Conservation (phyloP, 2,888 invertebrate genomes). For the Trissolcus japonicus region DNA sequence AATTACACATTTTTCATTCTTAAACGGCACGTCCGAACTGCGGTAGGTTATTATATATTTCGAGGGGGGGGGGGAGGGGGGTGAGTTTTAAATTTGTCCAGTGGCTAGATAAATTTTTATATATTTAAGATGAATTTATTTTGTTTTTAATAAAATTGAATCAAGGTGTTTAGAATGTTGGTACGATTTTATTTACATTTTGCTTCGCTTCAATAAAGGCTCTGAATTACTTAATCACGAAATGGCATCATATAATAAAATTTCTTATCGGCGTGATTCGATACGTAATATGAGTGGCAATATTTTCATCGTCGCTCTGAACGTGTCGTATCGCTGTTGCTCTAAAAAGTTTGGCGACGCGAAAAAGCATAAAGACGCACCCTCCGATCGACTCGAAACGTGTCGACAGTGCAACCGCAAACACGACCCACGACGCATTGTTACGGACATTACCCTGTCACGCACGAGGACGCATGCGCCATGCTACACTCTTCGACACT, state of each 20-base stretch:
- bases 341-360: slow-evolving; percentile 49
- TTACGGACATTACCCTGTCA: slow-evolving; percentile 52
- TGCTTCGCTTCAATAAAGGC: slow-evolving; percentile 4
- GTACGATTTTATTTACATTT: slow-evolving; percentile 4
- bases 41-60: neutral
- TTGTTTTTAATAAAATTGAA: slow-evolving; percentile 7
- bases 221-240: slow-evolving; percentile 37
- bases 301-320: slow-evolving; percentile 50
- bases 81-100: neutral
- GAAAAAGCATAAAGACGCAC: slow-evolving; percentile 54
- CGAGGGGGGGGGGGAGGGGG: too few species aligned
- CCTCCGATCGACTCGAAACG: slow-evolving; percentile 52
- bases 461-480: slow-evolving; percentile 48
- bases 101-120: neutral
- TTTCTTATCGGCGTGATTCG: slow-evolving; percentile 39
- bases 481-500: too few species aligned
- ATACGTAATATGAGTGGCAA: slow-evolving; percentile 36
- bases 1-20: slow-evolving; percentile 42
- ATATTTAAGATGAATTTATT: neutral
- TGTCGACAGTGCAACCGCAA: slow-evolving; percentile 56
- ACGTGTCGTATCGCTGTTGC: slow-evolving; percentile 51
- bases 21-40: slow-evolving; percentile 21
- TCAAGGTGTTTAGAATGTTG: neutral
- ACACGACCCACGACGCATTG: slow-evolving; percentile 47
- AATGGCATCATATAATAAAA: slow-evolving; percentile 36